Evolutionary conservation across 2,113 vertebrate genomes (phyloP).

Genomic region (Platanista minor): DNA sequence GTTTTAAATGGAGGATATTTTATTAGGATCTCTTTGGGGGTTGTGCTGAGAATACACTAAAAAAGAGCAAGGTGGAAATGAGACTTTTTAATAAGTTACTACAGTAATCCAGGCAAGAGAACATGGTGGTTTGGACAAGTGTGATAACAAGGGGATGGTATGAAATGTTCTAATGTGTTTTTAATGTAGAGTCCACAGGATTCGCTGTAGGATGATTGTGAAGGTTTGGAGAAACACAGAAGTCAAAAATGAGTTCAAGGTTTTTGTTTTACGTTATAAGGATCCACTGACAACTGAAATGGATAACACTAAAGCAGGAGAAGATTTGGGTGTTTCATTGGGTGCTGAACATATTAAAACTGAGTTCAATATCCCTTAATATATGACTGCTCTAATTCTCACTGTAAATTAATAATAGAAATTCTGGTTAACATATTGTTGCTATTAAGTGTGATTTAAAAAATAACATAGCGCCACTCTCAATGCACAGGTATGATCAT

Average conservation of each 20-base stretch:
- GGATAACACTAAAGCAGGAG: neutral
- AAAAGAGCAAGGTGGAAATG: neutral
- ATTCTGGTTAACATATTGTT: neutral
- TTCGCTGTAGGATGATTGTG: neutral
- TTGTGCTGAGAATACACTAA: neutral
- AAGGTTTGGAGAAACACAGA: neutral
- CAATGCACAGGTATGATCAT: neutral
- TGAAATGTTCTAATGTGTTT: neutral
- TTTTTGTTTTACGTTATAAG: neutral
- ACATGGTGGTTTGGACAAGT: neutral
- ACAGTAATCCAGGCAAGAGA: neutral
- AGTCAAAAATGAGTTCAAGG: neutral
- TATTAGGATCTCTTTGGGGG: neutral
- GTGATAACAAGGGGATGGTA: neutral
- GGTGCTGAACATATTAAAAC: neutral
- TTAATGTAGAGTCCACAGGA: neutral
- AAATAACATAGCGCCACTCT: neutral
- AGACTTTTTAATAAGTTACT: neutral
- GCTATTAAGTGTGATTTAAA: neutral
- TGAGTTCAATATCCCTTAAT: neutral
- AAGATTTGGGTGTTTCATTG: neutral
- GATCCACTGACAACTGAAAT: neutral
- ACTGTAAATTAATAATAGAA: neutral
- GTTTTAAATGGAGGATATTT: neutral
- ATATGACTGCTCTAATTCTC: neutral